phyloP scores from a whole-genome alignment of 2,888 invertebrate species.

The Noctua comes region DNA sequence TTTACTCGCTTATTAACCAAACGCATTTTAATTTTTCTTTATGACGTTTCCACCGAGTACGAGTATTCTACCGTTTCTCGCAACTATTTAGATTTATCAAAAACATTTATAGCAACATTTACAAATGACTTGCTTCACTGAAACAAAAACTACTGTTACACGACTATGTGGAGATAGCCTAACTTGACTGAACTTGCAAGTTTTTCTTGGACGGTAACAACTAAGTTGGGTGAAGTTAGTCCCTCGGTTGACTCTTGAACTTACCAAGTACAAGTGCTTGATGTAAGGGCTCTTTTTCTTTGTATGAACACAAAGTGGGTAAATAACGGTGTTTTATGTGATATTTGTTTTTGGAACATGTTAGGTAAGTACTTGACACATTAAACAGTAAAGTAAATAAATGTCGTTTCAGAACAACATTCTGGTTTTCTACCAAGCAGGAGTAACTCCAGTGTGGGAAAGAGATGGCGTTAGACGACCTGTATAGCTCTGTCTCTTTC shows the following conservation, averaged over 20 bases:
- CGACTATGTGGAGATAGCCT: conserved; percentile 3
- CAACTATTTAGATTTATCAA: background rate
- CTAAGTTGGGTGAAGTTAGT: conserved; percentile 43
- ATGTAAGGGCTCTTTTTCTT: conserved; percentile 36
- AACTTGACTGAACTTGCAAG: conserved; percentile 33
- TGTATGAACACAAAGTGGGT: background rate
- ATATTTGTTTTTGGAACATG: background rate
- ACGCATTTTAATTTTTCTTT: no score
- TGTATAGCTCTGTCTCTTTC: no score
- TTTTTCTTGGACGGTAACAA: conserved; percentile 42
- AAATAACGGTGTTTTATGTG: conserved; percentile 3
- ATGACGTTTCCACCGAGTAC: background rate
- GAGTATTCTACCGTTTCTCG: background rate
- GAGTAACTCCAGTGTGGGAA: no score
- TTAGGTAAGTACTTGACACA: background rate
- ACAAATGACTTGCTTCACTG: conserved; percentile 13
- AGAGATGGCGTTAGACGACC: no score
- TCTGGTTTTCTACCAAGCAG: no score
- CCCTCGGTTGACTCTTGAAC: conserved; percentile 44
- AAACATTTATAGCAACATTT: background rate
- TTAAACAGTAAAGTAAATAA: background rate
- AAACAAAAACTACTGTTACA: conserved; percentile 10
- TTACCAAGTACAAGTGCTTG: conserved; percentile 22
- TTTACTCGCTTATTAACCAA: no score
- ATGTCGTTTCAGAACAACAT: background rate